phyloP scores from a whole-genome alignment of 2,113 vertebrate genomes.

The Aphelocoma coerulescens region DNA sequence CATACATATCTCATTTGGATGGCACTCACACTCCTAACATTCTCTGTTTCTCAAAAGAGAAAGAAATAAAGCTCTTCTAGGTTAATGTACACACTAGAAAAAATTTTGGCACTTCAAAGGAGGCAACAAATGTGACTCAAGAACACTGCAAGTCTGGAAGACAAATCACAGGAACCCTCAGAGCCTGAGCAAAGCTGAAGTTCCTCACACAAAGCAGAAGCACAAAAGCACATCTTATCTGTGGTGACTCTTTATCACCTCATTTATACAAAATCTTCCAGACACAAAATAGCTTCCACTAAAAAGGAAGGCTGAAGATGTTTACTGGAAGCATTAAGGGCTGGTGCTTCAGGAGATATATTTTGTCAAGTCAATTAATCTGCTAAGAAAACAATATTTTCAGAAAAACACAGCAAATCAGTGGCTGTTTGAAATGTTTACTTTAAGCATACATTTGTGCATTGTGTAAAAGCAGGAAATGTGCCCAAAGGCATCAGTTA shows the following conservation, averaged over 20 bases:
- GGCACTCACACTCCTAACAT: background rate
- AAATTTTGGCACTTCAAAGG: background rate
- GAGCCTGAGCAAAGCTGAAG: background rate
- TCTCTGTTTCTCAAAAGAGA: background rate
- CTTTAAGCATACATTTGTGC: background rate
- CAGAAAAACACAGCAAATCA: background rate
- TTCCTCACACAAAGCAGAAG: background rate
- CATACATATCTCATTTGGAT: conserved; percentile 4
- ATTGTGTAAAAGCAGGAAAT: background rate
- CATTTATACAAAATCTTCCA: background rate
- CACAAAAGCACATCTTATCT: background rate
- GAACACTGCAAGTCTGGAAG: background rate
- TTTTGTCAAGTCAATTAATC: background rate
- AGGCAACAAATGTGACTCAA: background rate
- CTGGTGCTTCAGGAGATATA: background rate
- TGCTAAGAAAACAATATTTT: background rate
- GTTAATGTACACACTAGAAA: background rate
- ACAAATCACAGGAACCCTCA: background rate
- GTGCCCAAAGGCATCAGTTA: background rate
- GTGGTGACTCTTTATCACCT: background rate
- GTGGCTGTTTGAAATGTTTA: background rate
- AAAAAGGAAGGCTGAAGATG: background rate
- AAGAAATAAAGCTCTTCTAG: background rate
- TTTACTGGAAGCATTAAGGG: background rate
- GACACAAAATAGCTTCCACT: background rate